Conservation (phyloP, 2,888 invertebrate species). For the Chromoteleia sp. region DNA sequence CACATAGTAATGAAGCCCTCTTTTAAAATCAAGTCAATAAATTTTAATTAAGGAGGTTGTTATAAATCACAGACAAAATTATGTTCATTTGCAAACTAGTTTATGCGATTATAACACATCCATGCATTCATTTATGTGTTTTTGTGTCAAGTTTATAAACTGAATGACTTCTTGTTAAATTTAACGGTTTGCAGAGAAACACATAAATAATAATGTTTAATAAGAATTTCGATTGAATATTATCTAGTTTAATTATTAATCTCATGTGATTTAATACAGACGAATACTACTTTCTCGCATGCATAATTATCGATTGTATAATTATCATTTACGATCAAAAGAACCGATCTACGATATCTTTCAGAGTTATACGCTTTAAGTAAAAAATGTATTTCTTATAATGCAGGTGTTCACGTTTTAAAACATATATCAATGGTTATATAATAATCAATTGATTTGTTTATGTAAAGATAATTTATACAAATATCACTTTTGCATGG, state of each 20-base stretch:
- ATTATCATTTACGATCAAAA: slow-evolving; percentile 55
- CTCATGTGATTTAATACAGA: slow-evolving; percentile 20
- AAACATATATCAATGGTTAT: slow-evolving; percentile 19
- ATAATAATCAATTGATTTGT: slow-evolving; percentile 45
- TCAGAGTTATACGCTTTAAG: neutral
- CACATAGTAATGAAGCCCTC: slow-evolving; percentile 6
- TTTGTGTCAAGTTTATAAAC: slow-evolving; percentile 42
- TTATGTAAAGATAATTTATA: slow-evolving; percentile 18
- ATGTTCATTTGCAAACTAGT: slow-evolving; percentile 15
- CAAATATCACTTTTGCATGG: slow-evolving; percentile 37
- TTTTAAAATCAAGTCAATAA: slow-evolving; percentile 24
- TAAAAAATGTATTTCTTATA: slow-evolving; percentile 15
- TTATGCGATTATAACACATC: neutral
- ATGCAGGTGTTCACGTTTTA: neutral
- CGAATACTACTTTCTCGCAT: slow-evolving; percentile 54
- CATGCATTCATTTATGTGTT: slow-evolving; percentile 4
- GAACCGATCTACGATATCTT: slow-evolving; percentile 23
- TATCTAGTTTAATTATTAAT: slow-evolving; percentile 52
- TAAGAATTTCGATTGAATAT: slow-evolving; percentile 34
- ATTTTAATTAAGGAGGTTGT: slow-evolving; percentile 28
- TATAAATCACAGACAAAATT: slow-evolving; percentile 32
- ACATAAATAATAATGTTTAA: slow-evolving; percentile 24
- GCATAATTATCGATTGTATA: slow-evolving; percentile 53
- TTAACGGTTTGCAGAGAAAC: slow-evolving; percentile 16
- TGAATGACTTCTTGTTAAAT: slow-evolving; percentile 24